phyloP scores from a whole-genome alignment of 2,888 invertebrate species.

The Invenusta paracnida region DNA sequence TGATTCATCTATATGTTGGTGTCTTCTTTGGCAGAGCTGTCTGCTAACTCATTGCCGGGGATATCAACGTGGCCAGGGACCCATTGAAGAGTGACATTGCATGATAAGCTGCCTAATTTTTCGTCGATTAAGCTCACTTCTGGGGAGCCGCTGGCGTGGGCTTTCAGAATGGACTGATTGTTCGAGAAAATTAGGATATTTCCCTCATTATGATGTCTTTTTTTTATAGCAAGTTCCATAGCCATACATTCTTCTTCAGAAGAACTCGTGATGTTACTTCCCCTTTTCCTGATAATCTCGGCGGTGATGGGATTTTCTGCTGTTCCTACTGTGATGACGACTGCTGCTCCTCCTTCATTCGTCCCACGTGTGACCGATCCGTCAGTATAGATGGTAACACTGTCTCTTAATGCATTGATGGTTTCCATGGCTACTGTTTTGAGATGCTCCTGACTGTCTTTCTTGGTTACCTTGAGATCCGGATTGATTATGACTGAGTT shows the following conservation, averaged over 20 bases:
- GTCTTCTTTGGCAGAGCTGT: conserved; percentile 2
- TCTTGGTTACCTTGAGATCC: no score
- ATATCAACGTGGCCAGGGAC: neutral
- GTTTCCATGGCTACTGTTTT: no score
- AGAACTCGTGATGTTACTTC: neutral
- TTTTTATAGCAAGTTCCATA: neutral
- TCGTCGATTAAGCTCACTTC: neutral
- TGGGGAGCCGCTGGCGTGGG: neutral
- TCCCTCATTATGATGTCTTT: neutral
- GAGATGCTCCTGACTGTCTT: no score
- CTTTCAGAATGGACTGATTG: neutral
- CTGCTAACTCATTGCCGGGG: neutral
- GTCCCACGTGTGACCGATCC: neutral
- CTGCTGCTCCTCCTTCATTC: neutral
- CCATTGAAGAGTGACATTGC: neutral
- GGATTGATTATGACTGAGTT: no score
- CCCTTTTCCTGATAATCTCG: neutral
- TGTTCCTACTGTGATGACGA: neutral
- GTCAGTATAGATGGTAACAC: no score
- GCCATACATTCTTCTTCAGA: neutral
- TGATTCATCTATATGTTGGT: neutral
- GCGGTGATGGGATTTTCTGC: neutral
- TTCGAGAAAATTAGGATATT: neutral
- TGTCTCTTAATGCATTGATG: no score
- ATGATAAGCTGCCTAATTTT: neutral